Conservation (phyloP, 2,113 vertebrate genomes). For the Plestiodon gilberti region DNA sequence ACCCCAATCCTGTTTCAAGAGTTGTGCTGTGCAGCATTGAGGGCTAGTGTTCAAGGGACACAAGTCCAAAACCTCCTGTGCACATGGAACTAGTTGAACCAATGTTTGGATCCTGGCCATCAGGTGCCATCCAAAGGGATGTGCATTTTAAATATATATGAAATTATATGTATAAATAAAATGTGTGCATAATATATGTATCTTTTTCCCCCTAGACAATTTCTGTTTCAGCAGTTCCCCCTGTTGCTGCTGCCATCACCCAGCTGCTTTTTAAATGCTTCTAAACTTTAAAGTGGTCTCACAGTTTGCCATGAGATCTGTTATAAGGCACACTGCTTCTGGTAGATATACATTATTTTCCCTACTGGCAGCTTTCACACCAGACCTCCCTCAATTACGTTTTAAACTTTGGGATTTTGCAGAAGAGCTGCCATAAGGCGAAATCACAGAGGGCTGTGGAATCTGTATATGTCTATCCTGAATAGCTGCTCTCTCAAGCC, state of each 20-base stretch:
- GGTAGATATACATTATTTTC: neutral
- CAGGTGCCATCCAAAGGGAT: neutral
- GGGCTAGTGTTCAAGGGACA: neutral
- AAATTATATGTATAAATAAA: too few species aligned
- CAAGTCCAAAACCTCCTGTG: neutral
- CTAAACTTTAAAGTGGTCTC: neutral
- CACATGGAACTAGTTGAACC: neutral
- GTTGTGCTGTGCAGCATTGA: neutral
- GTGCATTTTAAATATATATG: too few species aligned
- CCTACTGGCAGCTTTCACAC: neutral
- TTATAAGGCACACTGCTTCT: too few species aligned
- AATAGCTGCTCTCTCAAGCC: neutral
- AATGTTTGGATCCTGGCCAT: neutral
- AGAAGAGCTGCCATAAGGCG: neutral
- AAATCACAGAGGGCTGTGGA: neutral
- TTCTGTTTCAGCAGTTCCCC: neutral
- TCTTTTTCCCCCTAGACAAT: neutral
- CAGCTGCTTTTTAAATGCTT: neutral
- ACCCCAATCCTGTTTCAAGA: neutral
- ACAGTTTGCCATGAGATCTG: neutral
- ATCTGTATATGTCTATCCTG: neutral
- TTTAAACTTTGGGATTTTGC: neutral
- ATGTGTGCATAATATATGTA: too few species aligned
- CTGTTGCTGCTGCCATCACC: too few species aligned
- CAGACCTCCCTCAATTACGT: neutral